A percentile compares a stretch with the other conserved stretches of the same genome.
phyloP scores from a whole-genome alignment of 2,888 invertebrate genomes.

The Stegophylla sp. region DNA sequence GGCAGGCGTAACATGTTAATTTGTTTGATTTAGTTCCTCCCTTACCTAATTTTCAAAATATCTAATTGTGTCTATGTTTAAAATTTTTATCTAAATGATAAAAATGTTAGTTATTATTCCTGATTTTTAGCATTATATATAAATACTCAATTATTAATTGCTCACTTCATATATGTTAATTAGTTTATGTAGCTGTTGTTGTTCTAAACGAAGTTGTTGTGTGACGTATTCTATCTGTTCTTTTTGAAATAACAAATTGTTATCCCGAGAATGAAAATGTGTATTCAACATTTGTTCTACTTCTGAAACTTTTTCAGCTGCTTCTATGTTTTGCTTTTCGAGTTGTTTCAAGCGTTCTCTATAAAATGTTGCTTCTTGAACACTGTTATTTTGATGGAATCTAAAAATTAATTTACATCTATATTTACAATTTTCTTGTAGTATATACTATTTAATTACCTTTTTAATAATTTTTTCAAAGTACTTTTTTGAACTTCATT shows the following conservation, averaged over 20 bases:
- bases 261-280: background rate
- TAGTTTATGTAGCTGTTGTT: constrained; percentile 28
- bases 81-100: too few relatives aligned
- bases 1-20: too few relatives aligned
- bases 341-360: constrained; percentile 38
- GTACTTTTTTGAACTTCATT: constrained; percentile 38
- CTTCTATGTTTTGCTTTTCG: constrained; percentile 5
- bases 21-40: too few relatives aligned
- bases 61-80: too few relatives aligned
- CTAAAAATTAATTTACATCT: background rate
- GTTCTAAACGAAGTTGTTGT: constrained; percentile 12
- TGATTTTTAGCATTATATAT: background rate
- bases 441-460: constrained; percentile 15
- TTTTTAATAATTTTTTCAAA: constrained; percentile 38
- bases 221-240: constrained; percentile 21
- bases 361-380: background rate
- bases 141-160: background rate
- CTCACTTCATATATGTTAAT: constrained; percentile 31
- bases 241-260: constrained; percentile 5
- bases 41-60: too few relatives aligned
- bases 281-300: constrained; percentile 12
- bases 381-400: constrained; percentile 15
- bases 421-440: background rate
- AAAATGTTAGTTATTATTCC: background rate
- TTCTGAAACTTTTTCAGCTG: background rate